These are phyloP conservation scores for Hirtodrosophila duncani DNA, from an alignment of 2,888 invertebrate species.

Conservation along the genomic window DNA sequence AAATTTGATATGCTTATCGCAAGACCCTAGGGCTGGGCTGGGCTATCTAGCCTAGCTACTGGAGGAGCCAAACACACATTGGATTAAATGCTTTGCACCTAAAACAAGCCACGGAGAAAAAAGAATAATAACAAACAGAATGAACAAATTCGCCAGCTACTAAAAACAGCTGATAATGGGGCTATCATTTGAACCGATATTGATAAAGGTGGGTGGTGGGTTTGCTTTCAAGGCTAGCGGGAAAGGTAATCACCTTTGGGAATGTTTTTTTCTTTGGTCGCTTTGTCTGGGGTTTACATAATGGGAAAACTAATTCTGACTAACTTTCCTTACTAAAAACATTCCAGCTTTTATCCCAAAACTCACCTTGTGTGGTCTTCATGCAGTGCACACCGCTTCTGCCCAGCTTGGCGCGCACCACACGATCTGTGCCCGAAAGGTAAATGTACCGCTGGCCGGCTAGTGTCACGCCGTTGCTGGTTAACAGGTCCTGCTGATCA, in stretches of 20 bases:
- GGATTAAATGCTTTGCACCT: constrained; percentile 52
- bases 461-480: constrained; percentile 93
- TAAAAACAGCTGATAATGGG: constrained; percentile 20
- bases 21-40: constrained; percentile 13
- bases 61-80: constrained; percentile 28
- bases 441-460: constrained; percentile 96
- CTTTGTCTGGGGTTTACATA: too few species aligned
- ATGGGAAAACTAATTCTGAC: too few species aligned
- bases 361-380: constrained; percentile 94
- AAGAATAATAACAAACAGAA: neutral
- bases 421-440: constrained; percentile 95
- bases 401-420: constrained; percentile 95
- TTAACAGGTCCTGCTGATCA: constrained; percentile 92
- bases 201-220: constrained; percentile 16
- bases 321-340: neutral
- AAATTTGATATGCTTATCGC: constrained; percentile 39
- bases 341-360: neutral
- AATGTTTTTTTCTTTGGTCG: too few species aligned
- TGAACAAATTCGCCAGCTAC: too few species aligned
- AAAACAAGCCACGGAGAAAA: constrained; percentile 2
- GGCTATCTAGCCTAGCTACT: too few species aligned
- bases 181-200: constrained; percentile 9
- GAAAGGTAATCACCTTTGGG: too few species aligned
- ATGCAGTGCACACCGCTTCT: constrained; percentile 97
- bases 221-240: too few species aligned